A percentile compares a stretch with the other conserved stretches of the same genome.
phyloP scores from a whole-genome alignment of 2,888 invertebrate genomes.

The Frankliniella fusca region DNA sequence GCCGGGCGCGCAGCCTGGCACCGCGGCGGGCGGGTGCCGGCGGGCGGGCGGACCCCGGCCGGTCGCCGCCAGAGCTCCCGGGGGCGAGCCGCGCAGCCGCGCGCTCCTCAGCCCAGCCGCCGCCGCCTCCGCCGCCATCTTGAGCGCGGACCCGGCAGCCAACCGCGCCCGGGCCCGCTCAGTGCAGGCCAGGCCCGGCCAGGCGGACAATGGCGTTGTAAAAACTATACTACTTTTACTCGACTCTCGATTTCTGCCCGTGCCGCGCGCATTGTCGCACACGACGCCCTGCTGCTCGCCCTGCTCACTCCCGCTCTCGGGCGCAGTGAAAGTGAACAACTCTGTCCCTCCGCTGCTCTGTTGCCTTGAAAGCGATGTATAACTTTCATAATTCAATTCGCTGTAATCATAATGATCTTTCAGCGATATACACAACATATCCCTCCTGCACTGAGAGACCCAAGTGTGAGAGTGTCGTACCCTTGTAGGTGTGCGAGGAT shows the following conservation, averaged over 20 bases:
- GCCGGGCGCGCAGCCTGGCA: too few relatives aligned
- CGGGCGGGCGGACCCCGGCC: background rate
- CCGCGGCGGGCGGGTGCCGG: too few relatives aligned
- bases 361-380: too few relatives aligned
- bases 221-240: conserved; percentile 7
- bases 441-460: too few relatives aligned
- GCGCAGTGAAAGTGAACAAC: background rate
- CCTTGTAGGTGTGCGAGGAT: too few relatives aligned
- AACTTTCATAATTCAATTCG: too few relatives aligned
- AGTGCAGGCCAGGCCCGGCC: background rate
- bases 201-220: background rate
- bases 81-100: background rate
- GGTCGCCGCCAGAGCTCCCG: background rate
- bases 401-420: too few relatives aligned
- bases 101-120: background rate
- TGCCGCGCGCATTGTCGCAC: background rate
- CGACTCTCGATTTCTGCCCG: background rate
- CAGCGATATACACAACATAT: too few relatives aligned
- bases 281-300: background rate
- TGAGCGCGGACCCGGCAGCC: background rate
- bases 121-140: background rate
- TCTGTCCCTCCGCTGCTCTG: background rate
- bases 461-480: too few relatives aligned
- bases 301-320: background rate
- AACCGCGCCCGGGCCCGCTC: background rate